These are phyloP conservation scores for Sinocyclocheilus grahami DNA, from an alignment of 2,113 vertebrate species.

Conservation along the genomic window DNA sequence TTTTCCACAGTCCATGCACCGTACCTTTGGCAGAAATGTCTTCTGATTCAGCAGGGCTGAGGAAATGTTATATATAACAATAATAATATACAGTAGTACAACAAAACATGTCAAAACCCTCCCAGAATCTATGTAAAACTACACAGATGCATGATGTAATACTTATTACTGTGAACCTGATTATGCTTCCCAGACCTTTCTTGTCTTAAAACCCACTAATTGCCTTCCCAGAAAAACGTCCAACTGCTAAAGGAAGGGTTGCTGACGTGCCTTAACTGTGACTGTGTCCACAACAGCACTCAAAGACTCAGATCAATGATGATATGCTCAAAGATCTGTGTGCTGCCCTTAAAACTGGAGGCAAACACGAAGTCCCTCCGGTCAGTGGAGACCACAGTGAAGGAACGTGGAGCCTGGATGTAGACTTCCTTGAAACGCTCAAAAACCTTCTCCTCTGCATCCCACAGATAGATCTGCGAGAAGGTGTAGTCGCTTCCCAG, in stretches of 20 bases:
- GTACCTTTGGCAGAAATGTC: not conserved
- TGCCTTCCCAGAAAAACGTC: not conserved
- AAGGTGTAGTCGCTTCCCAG: constrained; percentile 97
- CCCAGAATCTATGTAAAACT: constrained; percentile 23
- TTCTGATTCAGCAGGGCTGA: not conserved
- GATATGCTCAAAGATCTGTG: constrained; percentile 95
- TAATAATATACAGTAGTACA: not conserved
- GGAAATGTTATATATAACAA: not conserved
- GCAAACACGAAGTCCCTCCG: constrained; percentile 95
- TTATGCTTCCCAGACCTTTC: constrained; percentile 18
- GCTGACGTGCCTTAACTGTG: constrained; percentile 29
- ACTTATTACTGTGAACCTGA: constrained; percentile 41
- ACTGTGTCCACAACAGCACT: constrained; percentile 59
- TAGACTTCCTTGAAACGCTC: constrained; percentile 95
- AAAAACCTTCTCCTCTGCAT: constrained; percentile 85
- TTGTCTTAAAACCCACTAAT: not conserved
- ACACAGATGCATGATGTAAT: constrained; percentile 40
- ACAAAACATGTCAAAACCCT: not conserved
- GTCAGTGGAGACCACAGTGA: constrained; percentile 93
- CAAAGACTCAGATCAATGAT: constrained; percentile 93
- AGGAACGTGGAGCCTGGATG: constrained; percentile 93
- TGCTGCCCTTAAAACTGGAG: constrained; percentile 97
- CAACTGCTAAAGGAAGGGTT: constrained; percentile 21
- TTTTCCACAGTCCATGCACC: not conserved
- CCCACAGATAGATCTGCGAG: constrained; percentile 96